Percentiles rank a stretch among this genome's conserved stretches.
phyloP scores from a whole-genome alignment of 35 echinoderm and acorn worm species.

The Stichopus chloronotus region DNA sequence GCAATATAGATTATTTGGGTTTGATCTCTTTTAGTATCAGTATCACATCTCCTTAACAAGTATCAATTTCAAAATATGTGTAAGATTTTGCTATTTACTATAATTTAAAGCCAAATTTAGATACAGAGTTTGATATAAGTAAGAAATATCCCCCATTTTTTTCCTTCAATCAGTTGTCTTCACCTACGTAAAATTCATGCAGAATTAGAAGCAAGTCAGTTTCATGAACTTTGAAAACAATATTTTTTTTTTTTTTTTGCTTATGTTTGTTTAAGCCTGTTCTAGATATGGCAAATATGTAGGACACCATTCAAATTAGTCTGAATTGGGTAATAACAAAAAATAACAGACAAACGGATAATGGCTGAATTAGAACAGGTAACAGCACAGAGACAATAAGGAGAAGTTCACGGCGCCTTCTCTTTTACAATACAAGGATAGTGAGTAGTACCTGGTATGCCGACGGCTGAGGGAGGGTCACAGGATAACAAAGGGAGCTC shows the following conservation, averaged over 20 bases:
- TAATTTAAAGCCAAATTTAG: no score
- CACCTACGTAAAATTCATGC: not conserved
- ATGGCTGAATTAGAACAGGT: not conserved
- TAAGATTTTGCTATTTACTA: no score
- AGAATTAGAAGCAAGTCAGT: not conserved
- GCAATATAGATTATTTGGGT: no score
- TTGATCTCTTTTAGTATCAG: no score
- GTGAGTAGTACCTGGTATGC: not conserved
- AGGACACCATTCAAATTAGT: not conserved
- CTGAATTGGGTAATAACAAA: not conserved
- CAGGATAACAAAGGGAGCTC: not conserved
- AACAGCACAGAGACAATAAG: not conserved
- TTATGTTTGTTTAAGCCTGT: not conserved
- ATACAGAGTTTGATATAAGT: no score
- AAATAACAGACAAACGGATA: not conserved
- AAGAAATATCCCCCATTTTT: no score
- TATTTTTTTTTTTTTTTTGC: not conserved
- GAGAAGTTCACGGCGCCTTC: not conserved
- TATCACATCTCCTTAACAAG: no score
- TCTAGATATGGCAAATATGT: not conserved
- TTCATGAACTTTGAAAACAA: constrained; percentile 1
- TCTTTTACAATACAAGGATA: not conserved
- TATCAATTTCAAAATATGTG: no score
- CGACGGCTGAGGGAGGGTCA: not conserved
- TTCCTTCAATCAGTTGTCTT: not conserved